phyloP scores from a whole-genome alignment of 2,113 vertebrate species.

The Dromaius novaehollandiae region DNA sequence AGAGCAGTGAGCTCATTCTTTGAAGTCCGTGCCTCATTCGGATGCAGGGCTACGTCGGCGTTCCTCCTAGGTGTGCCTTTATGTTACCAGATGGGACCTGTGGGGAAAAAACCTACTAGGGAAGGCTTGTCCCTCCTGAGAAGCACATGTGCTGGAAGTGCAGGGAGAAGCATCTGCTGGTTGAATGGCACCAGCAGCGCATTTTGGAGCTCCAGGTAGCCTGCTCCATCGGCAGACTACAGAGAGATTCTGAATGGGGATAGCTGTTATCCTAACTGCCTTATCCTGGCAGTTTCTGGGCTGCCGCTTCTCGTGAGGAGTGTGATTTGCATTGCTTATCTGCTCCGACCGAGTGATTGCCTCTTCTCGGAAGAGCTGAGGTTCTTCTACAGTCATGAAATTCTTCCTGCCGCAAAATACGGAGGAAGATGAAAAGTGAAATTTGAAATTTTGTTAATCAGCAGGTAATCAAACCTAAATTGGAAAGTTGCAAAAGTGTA shows the following conservation, averaged over 20 bases:
- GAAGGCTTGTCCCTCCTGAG: background rate
- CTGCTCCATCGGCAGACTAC: background rate
- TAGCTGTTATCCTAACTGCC: background rate
- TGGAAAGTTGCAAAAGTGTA: background rate
- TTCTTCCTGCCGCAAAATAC: background rate
- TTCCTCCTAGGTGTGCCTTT: background rate
- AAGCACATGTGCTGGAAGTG: background rate
- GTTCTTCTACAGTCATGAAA: background rate
- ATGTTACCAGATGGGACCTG: background rate
- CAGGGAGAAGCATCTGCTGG: background rate
- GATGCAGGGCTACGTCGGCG: background rate
- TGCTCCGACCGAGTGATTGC: background rate
- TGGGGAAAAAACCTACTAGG: background rate
- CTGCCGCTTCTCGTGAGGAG: background rate
- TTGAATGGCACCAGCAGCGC: background rate
- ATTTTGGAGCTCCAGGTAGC: background rate
- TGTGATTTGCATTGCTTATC: background rate
- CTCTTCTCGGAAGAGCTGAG: background rate
- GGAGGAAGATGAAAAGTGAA: background rate
- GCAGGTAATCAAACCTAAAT: conserved; percentile 37
- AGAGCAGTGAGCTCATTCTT: background rate
- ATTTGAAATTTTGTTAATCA: conserved; percentile 40
- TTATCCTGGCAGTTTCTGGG: background rate
- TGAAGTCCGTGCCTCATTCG: background rate
- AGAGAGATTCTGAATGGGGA: background rate